These are phyloP conservation scores for Drosophila anomelani DNA, from an alignment of 2,888 invertebrate genomes.

Conservation along the genomic window DNA sequence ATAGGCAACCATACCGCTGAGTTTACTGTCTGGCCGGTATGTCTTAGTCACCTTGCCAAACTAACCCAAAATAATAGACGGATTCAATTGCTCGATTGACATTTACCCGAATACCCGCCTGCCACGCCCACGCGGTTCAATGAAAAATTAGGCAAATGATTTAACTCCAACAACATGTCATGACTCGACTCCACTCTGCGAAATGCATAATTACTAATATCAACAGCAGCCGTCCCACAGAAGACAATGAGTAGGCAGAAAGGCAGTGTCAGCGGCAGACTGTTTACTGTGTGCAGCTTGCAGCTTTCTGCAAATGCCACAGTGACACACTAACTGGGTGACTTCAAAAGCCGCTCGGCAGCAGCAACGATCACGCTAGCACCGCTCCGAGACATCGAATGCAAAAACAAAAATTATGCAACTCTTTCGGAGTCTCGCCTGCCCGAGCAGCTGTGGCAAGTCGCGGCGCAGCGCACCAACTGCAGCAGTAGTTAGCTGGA, in stretches of 20 bases:
- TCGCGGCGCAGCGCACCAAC: conserved; percentile 7
- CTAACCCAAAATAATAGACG: conserved; percentile 12
- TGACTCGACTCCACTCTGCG: conserved; percentile 53
- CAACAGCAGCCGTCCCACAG: conserved; percentile 40
- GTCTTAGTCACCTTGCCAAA: not conserved
- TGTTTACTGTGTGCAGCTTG: conserved; percentile 17
- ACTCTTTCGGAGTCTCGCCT: conserved; percentile 48
- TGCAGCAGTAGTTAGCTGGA: conserved; percentile 25
- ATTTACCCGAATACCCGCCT: conserved; percentile 21
- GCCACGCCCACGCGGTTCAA: conserved; percentile 48
- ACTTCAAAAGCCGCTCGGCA: conserved; percentile 65
- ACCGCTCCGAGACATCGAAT: conserved; percentile 21
- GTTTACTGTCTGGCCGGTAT: not conserved
- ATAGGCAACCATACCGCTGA: not conserved
- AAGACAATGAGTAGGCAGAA: conserved; percentile 46
- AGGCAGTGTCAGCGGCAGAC: conserved; percentile 27
- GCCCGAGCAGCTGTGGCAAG: conserved; percentile 58
- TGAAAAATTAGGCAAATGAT: conserved; percentile 52
- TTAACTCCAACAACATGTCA: conserved; percentile 44
- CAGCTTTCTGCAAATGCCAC: conserved; percentile 71
- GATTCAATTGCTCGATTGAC: conserved; percentile 29
- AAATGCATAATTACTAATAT: conserved; percentile 68
- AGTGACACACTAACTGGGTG: conserved; percentile 81
- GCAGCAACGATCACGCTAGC: conserved; percentile 20
- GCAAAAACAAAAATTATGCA: conserved; percentile 66